Conservation (phyloP, 2,113 vertebrate species). For the Oncorhynchus mykiss region DNA sequence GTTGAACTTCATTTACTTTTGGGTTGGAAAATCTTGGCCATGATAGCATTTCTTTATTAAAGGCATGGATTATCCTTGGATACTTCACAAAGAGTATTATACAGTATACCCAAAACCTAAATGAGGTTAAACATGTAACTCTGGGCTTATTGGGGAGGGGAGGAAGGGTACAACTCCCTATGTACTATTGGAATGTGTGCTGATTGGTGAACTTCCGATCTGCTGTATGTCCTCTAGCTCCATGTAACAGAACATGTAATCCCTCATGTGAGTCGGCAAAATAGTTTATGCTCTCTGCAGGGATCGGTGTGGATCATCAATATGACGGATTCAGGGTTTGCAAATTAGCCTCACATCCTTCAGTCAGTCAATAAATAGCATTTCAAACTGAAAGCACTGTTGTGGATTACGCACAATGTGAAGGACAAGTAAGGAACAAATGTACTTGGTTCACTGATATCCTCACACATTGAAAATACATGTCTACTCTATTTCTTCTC, state of each 20-base stretch:
- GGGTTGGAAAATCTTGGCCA: conserved; percentile 33
- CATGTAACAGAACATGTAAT: neutral
- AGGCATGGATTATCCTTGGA: conserved; percentile 55
- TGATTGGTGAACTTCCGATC: no score
- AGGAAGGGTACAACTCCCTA: neutral
- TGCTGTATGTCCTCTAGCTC: neutral
- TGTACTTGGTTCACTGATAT: conserved; percentile 22
- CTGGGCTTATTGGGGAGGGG: conserved; percentile 8
- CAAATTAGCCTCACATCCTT: conserved; percentile 51
- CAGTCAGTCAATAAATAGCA: conserved; percentile 41
- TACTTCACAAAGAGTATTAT: conserved; percentile 38
- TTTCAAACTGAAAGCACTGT: conserved; percentile 39
- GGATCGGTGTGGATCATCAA: conserved; percentile 60
- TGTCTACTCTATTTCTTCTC: neutral
- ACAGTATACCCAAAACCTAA: conserved; percentile 24
- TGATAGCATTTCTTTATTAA: conserved; percentile 54
- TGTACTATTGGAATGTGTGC: no score
- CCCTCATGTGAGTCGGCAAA: neutral
- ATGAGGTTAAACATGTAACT: conserved; percentile 34
- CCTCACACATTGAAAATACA: neutral
- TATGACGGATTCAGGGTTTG: conserved; percentile 67
- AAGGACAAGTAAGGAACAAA: conserved; percentile 43
- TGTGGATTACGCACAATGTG: conserved; percentile 34
- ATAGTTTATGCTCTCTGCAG: conserved; percentile 30
- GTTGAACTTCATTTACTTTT: conserved; percentile 57